Conservation (phyloP, 2,888 invertebrate species). For the Lagria hirta region DNA sequence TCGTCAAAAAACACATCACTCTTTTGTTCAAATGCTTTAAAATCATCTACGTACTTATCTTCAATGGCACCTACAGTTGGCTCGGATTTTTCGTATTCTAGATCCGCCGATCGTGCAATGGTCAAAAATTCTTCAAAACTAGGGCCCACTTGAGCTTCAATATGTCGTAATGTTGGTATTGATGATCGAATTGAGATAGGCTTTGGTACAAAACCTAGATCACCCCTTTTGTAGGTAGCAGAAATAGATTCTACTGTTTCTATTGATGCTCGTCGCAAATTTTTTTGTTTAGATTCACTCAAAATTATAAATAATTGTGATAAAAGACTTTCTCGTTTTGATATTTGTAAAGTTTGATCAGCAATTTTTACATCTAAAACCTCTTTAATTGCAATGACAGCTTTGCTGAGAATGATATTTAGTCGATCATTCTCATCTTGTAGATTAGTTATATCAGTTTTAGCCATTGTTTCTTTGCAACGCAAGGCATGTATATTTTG, state of each 20-base stretch:
- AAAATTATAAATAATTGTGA: conserved; percentile 45
- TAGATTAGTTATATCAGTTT: conserved; percentile 53
- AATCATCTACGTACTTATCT: conserved; percentile 7
- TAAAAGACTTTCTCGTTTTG: conserved; percentile 60
- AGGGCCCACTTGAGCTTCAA: conserved; percentile 35
- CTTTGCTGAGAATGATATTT: conserved; percentile 61
- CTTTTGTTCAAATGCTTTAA: conserved; percentile 24
- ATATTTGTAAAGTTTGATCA: conserved; percentile 55
- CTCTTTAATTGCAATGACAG: conserved; percentile 62
- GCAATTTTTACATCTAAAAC: conserved; percentile 57
- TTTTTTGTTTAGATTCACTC: conserved; percentile 47
- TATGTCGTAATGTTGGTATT: conserved; percentile 41
- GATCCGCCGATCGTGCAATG: conserved; percentile 2
- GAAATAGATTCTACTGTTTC: conserved; percentile 46
- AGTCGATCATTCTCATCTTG: conserved; percentile 60
- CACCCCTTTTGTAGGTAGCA: conserved; percentile 63
- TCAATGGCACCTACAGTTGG: neutral
- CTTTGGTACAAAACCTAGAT: conserved; percentile 68
- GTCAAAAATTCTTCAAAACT: conserved; percentile 38
- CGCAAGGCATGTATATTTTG: conserved; percentile 60
- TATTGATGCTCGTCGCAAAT: conserved; percentile 54
- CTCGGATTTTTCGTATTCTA: conserved; percentile 1
- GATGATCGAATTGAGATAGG: conserved; percentile 42
- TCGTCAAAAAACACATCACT: conserved; percentile 38
- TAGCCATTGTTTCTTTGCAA: conserved; percentile 56